These are phyloP conservation scores for Polydesmus complanatus DNA, from an alignment of 2,888 invertebrate genomes.

Conservation along the genomic window DNA sequence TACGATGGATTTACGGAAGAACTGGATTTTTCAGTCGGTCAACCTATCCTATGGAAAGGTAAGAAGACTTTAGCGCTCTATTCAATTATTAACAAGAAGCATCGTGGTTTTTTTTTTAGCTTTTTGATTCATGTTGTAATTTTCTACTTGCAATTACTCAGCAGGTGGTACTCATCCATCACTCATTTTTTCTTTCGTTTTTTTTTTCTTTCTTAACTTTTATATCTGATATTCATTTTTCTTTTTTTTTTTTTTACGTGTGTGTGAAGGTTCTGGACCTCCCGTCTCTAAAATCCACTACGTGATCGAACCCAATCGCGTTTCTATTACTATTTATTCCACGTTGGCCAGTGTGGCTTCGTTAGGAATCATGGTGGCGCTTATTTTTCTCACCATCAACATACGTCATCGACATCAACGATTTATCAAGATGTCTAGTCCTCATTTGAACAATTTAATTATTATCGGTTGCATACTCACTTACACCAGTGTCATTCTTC, in stretches of 20 bases:
- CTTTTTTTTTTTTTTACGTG: background rate
- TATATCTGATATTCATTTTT: background rate
- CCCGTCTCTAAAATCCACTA: slow-evolving; percentile 82
- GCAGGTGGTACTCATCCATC: background rate
- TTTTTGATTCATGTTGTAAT: slow-evolving; percentile 2
- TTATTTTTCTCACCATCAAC: slow-evolving; percentile 84
- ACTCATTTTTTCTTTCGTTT: background rate
- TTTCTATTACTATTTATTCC: slow-evolving; percentile 81
- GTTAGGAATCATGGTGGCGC: slow-evolving; percentile 79
- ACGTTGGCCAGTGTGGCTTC: slow-evolving; percentile 74
- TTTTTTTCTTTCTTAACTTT: background rate
- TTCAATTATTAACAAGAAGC: slow-evolving; percentile 2
- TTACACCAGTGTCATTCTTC: slow-evolving; percentile 87
- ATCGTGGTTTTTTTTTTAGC: too few relatives aligned
- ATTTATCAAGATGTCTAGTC: slow-evolving; percentile 99
- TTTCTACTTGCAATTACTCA: background rate
- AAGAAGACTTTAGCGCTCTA: slow-evolving; percentile 15
- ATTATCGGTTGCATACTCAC: slow-evolving; percentile 95
- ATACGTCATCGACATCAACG: slow-evolving; percentile 90
- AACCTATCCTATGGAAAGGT: slow-evolving; percentile 41
- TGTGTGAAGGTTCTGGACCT: slow-evolving; percentile 58
- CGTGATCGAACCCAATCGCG: slow-evolving; percentile 75
- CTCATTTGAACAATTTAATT: slow-evolving; percentile 94
- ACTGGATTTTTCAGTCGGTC: slow-evolving; percentile 54
- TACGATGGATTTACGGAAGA: slow-evolving; percentile 48